phyloP scores from a whole-genome alignment of 2,888 invertebrate genomes.

The Pseudanteris insignis region DNA sequence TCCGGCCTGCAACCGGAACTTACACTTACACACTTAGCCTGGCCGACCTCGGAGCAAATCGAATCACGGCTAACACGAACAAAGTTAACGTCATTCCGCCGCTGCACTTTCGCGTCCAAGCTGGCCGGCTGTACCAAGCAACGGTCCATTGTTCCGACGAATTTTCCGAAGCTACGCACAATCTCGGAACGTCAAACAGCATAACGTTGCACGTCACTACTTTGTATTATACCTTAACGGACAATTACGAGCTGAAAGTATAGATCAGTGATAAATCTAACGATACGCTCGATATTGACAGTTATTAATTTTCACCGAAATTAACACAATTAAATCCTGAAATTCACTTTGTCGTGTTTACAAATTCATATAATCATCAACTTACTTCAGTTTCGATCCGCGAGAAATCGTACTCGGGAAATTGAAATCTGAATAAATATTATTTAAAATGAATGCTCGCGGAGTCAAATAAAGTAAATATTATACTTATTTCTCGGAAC shows the following conservation, averaged over 20 bases:
- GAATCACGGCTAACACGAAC: slow-evolving; percentile 61
- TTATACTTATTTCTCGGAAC: no score
- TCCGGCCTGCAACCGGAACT: slow-evolving; percentile 41
- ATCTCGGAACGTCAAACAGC: slow-evolving; percentile 31
- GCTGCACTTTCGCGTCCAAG: slow-evolving; percentile 30
- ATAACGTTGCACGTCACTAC: slow-evolving; percentile 19
- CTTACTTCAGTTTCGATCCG: no score
- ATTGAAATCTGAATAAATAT: no score
- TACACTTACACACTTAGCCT: slow-evolving; percentile 43
- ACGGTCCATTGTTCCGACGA: slow-evolving; percentile 33
- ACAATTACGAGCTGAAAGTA: neutral
- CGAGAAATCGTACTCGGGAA: no score
- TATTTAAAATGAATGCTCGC: no score
- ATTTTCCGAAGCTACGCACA: slow-evolving; percentile 39
- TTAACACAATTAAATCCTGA: no score
- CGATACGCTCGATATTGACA: no score
- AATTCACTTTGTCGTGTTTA: no score
- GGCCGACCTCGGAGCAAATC: slow-evolving; percentile 57
- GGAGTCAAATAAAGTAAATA: no score
- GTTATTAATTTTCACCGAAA: no score
- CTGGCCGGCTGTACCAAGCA: slow-evolving; percentile 18
- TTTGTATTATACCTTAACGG: slow-evolving; percentile 3
- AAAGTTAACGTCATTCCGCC: slow-evolving; percentile 53
- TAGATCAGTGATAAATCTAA: neutral
- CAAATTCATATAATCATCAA: no score